Evolutionary conservation across 2,113 vertebrate genomes (phyloP), one percentile per base, ranked within the genome.

Genomic region (Hypocryptadius cinnamomeus): DNA sequence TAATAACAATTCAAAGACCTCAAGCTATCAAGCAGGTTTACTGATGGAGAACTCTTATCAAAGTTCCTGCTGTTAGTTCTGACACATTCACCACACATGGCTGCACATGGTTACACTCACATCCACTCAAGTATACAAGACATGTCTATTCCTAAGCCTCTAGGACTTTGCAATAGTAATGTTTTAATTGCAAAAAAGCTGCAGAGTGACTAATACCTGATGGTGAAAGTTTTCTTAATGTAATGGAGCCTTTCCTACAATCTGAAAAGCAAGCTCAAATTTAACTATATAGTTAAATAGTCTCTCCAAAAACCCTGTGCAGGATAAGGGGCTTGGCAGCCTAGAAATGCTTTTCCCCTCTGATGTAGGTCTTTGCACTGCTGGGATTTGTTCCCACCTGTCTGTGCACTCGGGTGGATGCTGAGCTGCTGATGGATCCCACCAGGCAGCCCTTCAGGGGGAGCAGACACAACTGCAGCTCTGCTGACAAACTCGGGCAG

Each of bases 61-160:
- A 91, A 95, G 92, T 59, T 91, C 95, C 97, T 85, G 96, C 97
- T 97, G 97, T 96, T 97, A 84, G 80, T 84, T 87, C 96, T 98
- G 97, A 98, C 98, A 98, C 97, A 96, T 93, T 92, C 94, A 91
- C 65, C 95, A 97, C 96, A 97, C 91, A 40, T 81, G 95, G 94
- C 83, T 97, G 92, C 97, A 92, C 97, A 96, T 80, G 97, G 95
- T 50, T 97, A 97, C 95, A 69, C 93, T 90, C 70, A 85, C 92
- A 92, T 72, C 92, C 94, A 92, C 76, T 96, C 19, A 5, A 68
- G 77, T 91, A 79, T 92, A 65, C 92, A 78, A 94, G 82, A 94
- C 95, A 85, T 76, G 87, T 91, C 96, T 95, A 86, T 87, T 79
- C 71, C 91, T 87, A 50, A 93, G 47, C 74, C 92, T 95, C 72